Conservation (phyloP, 2,888 invertebrate genomes). For the Epirrita christyi region DNA sequence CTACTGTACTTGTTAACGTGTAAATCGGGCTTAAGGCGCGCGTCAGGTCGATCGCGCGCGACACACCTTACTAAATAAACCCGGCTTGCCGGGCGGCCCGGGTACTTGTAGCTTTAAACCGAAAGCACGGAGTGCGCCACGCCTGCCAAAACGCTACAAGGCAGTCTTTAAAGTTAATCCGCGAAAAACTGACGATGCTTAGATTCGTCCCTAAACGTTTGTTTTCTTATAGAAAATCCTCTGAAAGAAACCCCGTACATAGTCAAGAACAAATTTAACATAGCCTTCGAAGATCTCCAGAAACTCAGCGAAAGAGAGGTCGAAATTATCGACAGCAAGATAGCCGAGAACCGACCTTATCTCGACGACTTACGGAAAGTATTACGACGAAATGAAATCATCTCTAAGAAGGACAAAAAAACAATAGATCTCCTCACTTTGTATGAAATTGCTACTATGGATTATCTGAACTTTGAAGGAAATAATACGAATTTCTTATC, state of each 20-base stretch:
- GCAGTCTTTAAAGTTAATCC: too few species aligned
- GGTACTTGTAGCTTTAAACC: too few species aligned
- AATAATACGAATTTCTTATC: conserved; percentile 58
- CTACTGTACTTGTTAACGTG: too few species aligned
- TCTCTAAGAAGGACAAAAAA: conserved; percentile 50
- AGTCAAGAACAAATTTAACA: conserved; percentile 56
- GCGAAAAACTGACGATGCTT: too few species aligned
- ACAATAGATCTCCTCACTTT: conserved; percentile 60
- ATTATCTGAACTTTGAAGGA: conserved; percentile 48
- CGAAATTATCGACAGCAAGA: conserved; percentile 69
- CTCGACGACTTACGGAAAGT: conserved; percentile 66
- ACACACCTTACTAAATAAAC: too few species aligned
- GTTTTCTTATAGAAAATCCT: conserved; percentile 34
- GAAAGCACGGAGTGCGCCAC: too few species aligned
- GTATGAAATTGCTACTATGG: conserved; percentile 66
- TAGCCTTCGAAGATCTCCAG: conserved; percentile 55
- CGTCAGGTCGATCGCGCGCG: too few species aligned
- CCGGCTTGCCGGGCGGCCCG: too few species aligned
- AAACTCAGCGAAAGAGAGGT: conserved; percentile 65
- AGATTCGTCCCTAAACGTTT: too few species aligned
- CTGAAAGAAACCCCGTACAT: conserved; percentile 46
- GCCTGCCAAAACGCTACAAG: too few species aligned
- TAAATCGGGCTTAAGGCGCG: too few species aligned
- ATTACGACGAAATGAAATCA: conserved; percentile 54
- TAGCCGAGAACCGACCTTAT: conserved; percentile 65